Base-by-base conservation (phyloP, 2,113 vertebrate genomes). In the Coturnix japonica region DNA sequence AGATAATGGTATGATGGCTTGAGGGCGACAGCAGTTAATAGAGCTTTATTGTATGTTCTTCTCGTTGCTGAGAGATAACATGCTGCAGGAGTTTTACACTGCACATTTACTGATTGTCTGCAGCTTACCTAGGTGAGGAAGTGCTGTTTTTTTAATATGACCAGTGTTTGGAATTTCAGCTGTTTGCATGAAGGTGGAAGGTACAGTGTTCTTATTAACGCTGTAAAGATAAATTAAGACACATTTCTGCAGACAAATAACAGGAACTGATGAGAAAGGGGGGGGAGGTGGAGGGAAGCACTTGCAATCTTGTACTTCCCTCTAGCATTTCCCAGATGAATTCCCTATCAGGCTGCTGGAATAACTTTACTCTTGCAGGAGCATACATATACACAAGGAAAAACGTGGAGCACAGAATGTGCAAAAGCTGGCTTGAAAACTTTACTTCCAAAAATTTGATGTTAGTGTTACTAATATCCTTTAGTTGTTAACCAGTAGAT, bases 121-220 rank as follows among this genome's bases (percentile, higher is more conserved):
- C 82, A 80, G 60, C 22, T 93, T 95, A 82, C 54, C 53, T 49
- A 63, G 72, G 75, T 54, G 82, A 87, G 72, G 41, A 89, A 85
- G n/a, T 11, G 17, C 18, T 31, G 20, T 43, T 44, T 44, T 80
- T 75, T 25, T 23, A 20, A 64, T 85, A 35, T 0, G 6, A 25
- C 30, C 26, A 1, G 4, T 72, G 8, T 44, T 64, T 72, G 71
- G 67, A 87, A 94, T 80, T 76, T 41, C 44, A 82, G 67, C 56
- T 80, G 53, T 90, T 90, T 69, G 35, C 75, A 41, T 37, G 51
- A 60, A 69, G 72, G 81, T 23, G 76, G 35, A 81, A 53, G 47
- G 47, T 44, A 79, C 53, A 91, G 73, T 51, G 35, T 39, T 23
- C 9, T 75, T 15, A 35, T 43, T 87, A 59, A 71, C 69, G 81